Conservation (phyloP, 2,113 vertebrate species). For the Pygoscelis adeliae region DNA sequence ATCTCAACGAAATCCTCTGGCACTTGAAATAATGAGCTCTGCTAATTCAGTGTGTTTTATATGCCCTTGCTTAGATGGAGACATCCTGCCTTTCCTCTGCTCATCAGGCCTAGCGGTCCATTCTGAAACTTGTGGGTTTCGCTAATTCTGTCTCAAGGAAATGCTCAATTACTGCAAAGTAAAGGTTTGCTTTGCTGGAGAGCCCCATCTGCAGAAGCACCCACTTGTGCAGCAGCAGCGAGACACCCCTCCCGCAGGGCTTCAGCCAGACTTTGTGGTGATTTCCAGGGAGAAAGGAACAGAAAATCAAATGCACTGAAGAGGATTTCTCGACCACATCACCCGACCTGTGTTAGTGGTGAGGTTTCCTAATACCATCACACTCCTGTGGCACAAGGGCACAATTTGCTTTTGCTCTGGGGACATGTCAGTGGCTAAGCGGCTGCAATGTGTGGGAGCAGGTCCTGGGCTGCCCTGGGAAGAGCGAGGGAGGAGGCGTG, state of each 20-base stretch:
- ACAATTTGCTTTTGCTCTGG: background rate
- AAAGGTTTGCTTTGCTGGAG: background rate
- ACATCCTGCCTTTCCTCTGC: background rate
- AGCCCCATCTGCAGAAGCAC: background rate
- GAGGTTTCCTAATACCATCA: background rate
- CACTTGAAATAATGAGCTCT: background rate
- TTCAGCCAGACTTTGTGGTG: accelerated
- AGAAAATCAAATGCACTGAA: accelerated
- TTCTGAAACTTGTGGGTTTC: background rate
- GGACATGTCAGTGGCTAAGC: accelerated
- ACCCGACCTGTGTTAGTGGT: accelerated
- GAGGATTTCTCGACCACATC: accelerated
- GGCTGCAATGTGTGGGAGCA: background rate
- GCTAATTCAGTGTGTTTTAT: background rate
- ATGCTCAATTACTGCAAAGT: accelerated
- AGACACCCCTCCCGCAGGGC: accelerated
- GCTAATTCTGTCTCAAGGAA: accelerated
- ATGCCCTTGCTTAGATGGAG: accelerated
- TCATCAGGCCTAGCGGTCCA: accelerated
- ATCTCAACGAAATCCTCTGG: background rate
- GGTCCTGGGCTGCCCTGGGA: background rate
- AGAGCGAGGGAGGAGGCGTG: background rate
- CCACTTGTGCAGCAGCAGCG: background rate
- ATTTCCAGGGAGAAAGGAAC: background rate
- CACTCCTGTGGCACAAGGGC: background rate